These are phyloP conservation scores for Takifugu ocellatus DNA, from an alignment of 2,797 vertebrate species.

Conservation along the genomic window DNA sequence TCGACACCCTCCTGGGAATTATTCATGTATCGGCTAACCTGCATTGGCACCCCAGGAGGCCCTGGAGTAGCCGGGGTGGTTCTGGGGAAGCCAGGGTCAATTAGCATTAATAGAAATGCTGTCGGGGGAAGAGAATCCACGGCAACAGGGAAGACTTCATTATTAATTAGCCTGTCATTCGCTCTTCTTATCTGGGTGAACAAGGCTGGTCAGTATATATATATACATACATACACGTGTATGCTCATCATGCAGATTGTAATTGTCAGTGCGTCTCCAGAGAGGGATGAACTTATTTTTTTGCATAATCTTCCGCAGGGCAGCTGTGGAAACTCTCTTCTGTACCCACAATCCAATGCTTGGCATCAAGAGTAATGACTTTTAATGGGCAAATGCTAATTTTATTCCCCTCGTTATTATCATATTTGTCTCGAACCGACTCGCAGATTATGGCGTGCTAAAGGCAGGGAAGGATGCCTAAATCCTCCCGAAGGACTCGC, in stretches of 20 bases:
- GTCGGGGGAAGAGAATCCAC: slow-evolving; percentile 48
- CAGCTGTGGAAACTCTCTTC: slow-evolving; percentile 9
- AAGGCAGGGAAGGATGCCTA: slow-evolving; percentile 48
- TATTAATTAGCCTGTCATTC: slow-evolving; percentile 68
- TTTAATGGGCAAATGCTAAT: slow-evolving; percentile 31
- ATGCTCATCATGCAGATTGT: slow-evolving; percentile 16
- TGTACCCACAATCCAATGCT: slow-evolving; percentile 20
- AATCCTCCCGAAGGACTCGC: slow-evolving; percentile 54
- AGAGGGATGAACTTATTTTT: slow-evolving; percentile 11
- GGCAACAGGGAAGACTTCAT: slow-evolving; percentile 55
- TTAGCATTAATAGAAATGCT: slow-evolving; percentile 67
- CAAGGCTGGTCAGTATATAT: slow-evolving; percentile 24
- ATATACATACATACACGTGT: too few relatives aligned
- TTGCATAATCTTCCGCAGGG: slow-evolving; percentile 15
- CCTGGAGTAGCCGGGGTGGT: slow-evolving; percentile 57
- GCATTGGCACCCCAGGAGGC: slow-evolving; percentile 60
- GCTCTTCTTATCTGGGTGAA: slow-evolving; percentile 51
- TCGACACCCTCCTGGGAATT: slow-evolving; percentile 65
- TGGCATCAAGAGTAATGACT: slow-evolving; percentile 31
- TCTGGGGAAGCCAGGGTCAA: slow-evolving; percentile 57
- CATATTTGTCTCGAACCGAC: slow-evolving; percentile 56
- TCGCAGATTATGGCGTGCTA: slow-evolving; percentile 50
- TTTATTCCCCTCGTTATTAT: slow-evolving; percentile 55
- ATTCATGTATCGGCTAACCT: slow-evolving; percentile 70
- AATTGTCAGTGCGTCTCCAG: slow-evolving; percentile 17